Evolutionary conservation across 2,113 vertebrate genomes (phyloP).

Genomic region (Petaurus breviceps): DNA sequence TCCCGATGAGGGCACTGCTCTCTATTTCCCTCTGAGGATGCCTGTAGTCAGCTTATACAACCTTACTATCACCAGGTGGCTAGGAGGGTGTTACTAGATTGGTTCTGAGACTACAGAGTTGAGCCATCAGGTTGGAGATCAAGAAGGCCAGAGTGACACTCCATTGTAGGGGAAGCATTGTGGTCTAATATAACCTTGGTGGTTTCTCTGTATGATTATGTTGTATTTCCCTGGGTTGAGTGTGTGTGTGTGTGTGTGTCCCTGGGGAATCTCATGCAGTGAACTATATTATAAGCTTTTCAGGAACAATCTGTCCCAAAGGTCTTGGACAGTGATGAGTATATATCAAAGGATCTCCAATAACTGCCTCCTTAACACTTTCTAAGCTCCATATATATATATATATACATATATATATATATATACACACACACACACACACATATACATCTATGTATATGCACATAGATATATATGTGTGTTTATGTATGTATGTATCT

Average conservation of each 20-base stretch:
- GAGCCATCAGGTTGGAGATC: not conserved
- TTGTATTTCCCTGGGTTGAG: not conserved
- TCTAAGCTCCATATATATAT: no score
- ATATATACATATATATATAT: no score
- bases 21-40: not conserved
- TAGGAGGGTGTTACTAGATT: not conserved
- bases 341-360: no score
- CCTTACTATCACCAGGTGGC: not conserved
- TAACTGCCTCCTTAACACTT: no score
- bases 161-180: not conserved
- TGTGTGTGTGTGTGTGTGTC: not conserved
- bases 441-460: no score
- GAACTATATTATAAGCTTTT: not conserved
- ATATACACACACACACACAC: no score
- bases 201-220: not conserved
- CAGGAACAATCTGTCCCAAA: not conserved
- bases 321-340: not conserved
- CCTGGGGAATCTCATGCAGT: not conserved
- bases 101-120: not conserved
- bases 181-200: not conserved
- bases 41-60: not conserved
- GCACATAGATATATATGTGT: no score
- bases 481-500: no score
- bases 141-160: not conserved
- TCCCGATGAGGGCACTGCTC: not conserved